Percentiles rank a stretch among this genome's conserved stretches.
These are phyloP conservation scores for Sapajus apella DNA, from an alignment of 2,113 vertebrate species.

Conservation along the genomic window DNA sequence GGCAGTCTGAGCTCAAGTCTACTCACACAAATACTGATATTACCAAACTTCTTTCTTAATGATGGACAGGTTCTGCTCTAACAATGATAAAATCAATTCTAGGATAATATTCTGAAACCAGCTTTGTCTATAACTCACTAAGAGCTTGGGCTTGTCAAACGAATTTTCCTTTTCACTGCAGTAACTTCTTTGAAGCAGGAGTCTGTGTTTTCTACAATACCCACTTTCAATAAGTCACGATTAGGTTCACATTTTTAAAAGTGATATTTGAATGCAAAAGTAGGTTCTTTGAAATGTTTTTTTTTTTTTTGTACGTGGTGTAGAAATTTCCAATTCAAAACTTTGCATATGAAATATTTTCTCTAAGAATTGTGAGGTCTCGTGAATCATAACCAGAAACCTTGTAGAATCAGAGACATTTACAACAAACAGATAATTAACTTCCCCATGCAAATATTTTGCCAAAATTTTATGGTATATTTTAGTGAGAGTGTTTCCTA, in stretches of 20 bases:
- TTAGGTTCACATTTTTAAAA: neutral
- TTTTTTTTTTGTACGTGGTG: neutral
- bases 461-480: neutral
- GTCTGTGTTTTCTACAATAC: neutral
- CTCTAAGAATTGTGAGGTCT: neutral
- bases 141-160: neutral
- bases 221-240: neutral
- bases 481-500: conserved; percentile 25
- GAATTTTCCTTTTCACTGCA: neutral
- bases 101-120: neutral
- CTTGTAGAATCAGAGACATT: neutral
- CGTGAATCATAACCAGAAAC: neutral
- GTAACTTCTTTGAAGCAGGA: neutral
- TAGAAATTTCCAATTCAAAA: neutral
- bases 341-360: neutral
- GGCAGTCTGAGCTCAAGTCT: neutral
- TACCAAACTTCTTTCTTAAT: neutral
- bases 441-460: neutral
- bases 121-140: neutral
- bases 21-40: neutral
- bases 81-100: neutral
- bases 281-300: neutral
- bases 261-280: neutral
- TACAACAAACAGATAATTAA: conserved; percentile 31
- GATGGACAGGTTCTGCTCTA: neutral